Evolutionary conservation across 1,140 invertebrate species (phyloP).

Genomic region (Apocrypta bakeri): DNA sequence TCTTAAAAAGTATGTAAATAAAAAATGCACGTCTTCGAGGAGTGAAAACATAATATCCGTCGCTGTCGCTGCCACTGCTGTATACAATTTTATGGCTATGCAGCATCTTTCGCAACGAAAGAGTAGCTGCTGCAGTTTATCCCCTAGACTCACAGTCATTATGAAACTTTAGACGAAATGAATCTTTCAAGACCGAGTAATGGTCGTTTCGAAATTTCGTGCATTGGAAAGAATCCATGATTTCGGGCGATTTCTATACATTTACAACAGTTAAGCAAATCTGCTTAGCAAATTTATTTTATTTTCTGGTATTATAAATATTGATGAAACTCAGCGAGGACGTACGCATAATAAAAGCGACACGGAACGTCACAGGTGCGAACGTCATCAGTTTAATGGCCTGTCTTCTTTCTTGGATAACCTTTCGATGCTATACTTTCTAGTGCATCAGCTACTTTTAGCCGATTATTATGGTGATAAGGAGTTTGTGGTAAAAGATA

Average conservation of each 20-base stretch:
- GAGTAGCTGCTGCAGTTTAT: neutral
- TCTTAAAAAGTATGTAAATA: slow-evolving; percentile 47
- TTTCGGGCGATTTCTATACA: neutral
- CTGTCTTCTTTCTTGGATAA: neutral
- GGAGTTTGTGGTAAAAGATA: neutral
- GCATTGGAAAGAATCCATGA: neutral
- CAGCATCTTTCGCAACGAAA: neutral
- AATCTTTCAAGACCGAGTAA: slow-evolving; percentile 43
- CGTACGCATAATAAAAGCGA: no score
- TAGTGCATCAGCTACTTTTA: neutral
- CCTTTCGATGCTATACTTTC: neutral
- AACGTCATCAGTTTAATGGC: slow-evolving; percentile 10
- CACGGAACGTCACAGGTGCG: slow-evolving; percentile 13
- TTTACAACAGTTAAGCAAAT: neutral
- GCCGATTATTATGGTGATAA: neutral
- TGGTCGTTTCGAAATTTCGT: slow-evolving; percentile 41
- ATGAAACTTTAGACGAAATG: slow-evolving; percentile 36
- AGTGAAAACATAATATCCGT: slow-evolving; percentile 20
- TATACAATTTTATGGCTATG: slow-evolving; percentile 27
- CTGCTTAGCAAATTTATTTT: slow-evolving; percentile 13
- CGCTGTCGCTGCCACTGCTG: neutral
- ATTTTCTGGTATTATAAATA: no score
- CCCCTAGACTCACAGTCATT: slow-evolving; percentile 2
- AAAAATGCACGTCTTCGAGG: slow-evolving; percentile 40
- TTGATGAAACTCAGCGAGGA: no score